Percentiles rank a stretch among this genome's conserved stretches.
Evolutionary conservation across 2,888 invertebrate species (phyloP).

Genomic region (Amiota minor): DNA sequence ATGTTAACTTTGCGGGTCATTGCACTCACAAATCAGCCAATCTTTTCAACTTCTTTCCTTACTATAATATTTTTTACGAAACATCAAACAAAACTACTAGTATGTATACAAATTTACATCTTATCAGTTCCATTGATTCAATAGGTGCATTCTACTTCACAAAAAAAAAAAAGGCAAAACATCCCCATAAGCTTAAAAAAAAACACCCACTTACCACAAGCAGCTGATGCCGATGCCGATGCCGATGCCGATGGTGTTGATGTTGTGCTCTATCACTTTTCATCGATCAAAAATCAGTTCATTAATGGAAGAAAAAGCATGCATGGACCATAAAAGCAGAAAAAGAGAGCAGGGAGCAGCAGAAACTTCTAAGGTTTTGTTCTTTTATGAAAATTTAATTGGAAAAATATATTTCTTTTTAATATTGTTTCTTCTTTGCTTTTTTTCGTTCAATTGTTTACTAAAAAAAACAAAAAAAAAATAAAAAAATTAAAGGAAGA

Average conservation of each 20-base stretch:
- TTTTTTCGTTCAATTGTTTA: not conserved
- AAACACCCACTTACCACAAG: no score
- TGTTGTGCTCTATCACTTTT: slow-evolving; percentile 28
- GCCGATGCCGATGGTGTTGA: not conserved
- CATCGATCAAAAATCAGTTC: slow-evolving; percentile 23
- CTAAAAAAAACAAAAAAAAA: not conserved
- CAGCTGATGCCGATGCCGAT: no score
- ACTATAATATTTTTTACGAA: no score
- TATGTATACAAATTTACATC: no score
- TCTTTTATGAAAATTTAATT: not conserved
- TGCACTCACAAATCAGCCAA: no score
- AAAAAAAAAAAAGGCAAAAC: no score
- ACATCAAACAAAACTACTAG: no score
- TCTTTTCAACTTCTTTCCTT: no score
- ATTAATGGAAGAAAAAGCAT: slow-evolving; percentile 10
- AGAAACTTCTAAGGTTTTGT: not conserved
- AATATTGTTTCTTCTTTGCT: not conserved
- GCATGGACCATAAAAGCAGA: not conserved
- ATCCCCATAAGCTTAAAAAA: no score
- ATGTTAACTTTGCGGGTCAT: no score
- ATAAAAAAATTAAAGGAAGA: not conserved
- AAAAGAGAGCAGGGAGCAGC: not conserved
- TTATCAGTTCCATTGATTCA: no score
- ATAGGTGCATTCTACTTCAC: no score
- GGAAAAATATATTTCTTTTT: slow-evolving; percentile 5